Conservation (phyloP, 37 sponge, comb jelly and placozoan genomes). For the Petrosia ficiformis region DNA sequence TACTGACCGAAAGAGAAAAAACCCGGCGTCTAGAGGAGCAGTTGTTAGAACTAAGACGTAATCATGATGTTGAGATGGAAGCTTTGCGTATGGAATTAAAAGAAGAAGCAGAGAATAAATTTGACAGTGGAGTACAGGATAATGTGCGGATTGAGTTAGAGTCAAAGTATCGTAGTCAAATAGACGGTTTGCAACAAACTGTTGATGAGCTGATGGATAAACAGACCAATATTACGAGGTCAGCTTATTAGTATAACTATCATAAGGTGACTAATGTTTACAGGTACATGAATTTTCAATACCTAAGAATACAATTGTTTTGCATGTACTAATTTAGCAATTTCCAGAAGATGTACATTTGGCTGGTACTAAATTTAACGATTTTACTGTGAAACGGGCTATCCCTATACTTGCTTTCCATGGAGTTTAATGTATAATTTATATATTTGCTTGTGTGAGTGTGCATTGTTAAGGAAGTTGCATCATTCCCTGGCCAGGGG, state of each 20-base stretch:
- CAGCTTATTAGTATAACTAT: background rate
- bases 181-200: background rate
- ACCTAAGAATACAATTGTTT: no score
- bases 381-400: no score
- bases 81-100: background rate
- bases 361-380: no score
- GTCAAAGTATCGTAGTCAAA: background rate
- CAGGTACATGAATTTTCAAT: no score
- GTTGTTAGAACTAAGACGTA: conserved; percentile 12
- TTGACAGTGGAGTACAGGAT: conserved; percentile 2
- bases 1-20: conserved; percentile 19
- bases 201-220: conserved; percentile 1
- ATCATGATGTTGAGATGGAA: conserved; percentile 14
- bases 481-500: no score
- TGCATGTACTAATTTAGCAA: no score
- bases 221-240: background rate
- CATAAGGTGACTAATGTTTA: background rate
- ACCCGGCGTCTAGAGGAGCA: conserved; percentile 18
- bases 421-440: no score
- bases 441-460: no score
- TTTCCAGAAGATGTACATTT: no score
- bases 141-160: background rate
- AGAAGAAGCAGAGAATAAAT: conserved; percentile 8
- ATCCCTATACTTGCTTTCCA: no score
- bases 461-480: no score